Percentiles rank a stretch among this genome's conserved stretches.
Conservation (phyloP, 2,888 invertebrate genomes). For the Megamerina dolium region DNA sequence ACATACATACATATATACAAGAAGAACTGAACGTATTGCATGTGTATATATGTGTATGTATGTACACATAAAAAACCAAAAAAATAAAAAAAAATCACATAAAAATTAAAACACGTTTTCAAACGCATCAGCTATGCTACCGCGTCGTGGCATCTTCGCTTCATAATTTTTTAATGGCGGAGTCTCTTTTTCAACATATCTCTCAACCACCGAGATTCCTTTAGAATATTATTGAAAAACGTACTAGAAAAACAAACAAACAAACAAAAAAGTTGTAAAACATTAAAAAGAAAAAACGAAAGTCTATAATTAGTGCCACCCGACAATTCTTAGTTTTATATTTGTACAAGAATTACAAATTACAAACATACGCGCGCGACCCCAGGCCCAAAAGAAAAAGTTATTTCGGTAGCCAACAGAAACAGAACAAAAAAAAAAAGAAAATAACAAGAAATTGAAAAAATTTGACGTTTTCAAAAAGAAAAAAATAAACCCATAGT, state of each 20-base stretch:
- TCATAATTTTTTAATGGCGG: constrained; percentile 14
- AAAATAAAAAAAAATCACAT: neutral
- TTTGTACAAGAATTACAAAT: too few relatives aligned
- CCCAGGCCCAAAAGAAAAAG: neutral
- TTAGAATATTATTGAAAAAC: too few relatives aligned
- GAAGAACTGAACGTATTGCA: neutral
- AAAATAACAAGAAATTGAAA: neutral
- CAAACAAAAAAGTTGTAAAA: too few relatives aligned
- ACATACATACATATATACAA: neutral
- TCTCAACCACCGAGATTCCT: too few relatives aligned
- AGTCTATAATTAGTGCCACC: too few relatives aligned
- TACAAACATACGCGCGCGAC: too few relatives aligned
- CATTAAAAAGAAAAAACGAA: too few relatives aligned
- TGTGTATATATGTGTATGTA: neutral
- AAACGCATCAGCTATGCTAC: constrained; percentile 11
- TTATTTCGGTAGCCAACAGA: neutral
- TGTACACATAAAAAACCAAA: neutral
- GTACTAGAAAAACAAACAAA: too few relatives aligned
- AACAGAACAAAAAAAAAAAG: neutral
- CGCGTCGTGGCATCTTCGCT: constrained; percentile 11
- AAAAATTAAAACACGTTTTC: constrained; percentile 13
- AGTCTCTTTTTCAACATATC: too few relatives aligned
- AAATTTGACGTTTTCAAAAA: neutral
- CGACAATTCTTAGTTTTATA: too few relatives aligned
- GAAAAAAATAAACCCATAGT: neutral